Conservation (phyloP, 2,888 invertebrate species). For the Tetranychus truncatus region DNA sequence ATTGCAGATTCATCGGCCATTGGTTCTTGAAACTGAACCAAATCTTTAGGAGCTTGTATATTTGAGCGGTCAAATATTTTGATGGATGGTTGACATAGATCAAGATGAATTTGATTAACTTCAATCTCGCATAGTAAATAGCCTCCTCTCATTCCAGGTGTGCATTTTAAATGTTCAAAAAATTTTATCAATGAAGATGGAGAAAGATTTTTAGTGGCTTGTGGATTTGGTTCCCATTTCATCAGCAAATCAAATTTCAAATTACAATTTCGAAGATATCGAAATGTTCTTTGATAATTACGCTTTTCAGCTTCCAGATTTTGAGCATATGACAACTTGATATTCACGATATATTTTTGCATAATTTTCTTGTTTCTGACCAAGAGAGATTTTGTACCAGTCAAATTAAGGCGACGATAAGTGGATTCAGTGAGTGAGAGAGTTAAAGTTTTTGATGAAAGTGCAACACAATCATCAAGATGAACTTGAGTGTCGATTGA, state of each 20-base stretch:
- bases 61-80: not conserved
- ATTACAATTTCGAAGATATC: conserved; percentile 13
- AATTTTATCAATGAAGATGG: conserved; percentile 17
- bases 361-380: conserved; percentile 16
- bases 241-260: conserved; percentile 19
- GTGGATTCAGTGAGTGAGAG: conserved; percentile 20
- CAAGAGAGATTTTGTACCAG: conserved; percentile 17
- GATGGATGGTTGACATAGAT: conserved; percentile 12
- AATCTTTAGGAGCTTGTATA: not conserved
- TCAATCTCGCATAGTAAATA: not conserved
- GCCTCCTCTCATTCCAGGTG: conserved; percentile 8
- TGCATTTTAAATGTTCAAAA: conserved; percentile 17
- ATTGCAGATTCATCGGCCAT: not conserved
- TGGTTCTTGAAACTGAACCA: not conserved
- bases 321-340: conserved; percentile 14
- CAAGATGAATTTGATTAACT: not conserved
- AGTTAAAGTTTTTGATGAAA: conserved; percentile 11
- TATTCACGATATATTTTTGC: conserved; percentile 18
- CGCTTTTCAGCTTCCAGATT: conserved; percentile 7
- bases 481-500: conserved; percentile 9
- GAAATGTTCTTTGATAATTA: conserved; percentile 14
- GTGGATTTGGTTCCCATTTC: conserved; percentile 19
- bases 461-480: conserved; percentile 10
- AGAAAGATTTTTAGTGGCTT: conserved; percentile 11
- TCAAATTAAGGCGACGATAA: conserved; percentile 18